Evolutionary conservation across 2,113 vertebrate species (phyloP), one percentile per base, ranked within the genome.

Genomic region (Etia nguti): DNA sequence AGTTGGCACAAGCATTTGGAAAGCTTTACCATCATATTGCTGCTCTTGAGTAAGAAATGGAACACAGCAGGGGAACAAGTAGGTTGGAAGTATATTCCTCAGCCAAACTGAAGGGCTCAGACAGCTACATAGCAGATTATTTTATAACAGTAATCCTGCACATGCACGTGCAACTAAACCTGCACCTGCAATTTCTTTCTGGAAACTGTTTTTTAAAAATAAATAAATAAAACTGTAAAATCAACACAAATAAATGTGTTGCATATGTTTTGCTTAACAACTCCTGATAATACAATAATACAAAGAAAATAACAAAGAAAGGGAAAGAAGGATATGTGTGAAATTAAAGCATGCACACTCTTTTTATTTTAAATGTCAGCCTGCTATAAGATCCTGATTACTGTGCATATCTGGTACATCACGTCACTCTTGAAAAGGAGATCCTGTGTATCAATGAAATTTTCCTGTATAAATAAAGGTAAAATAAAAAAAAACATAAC

Each of bases 21-120:
- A 88, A 31, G 75, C 85, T 91, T 89, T 79, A 79, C 73, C 86
- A 81, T 85, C n/a, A 85, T 90, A 86, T 86, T 84, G 80, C 82
- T 89, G 80, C 80, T 87, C 88, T 91, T 83, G n/a, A 89, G 84
- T 83, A 86, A 86, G 84, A 84, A 88, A 91, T 83, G 70, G 57
- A 86, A 86, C 57, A 70, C 89, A 85, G 89, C 87, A 75, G 80
- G 90, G 55, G 73, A 82, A 89, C 83, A 91, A 84, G 87, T 89
- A 86, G 79, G 84, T 57, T 79, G 84, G 50, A 87, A 88, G 60
- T 73, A 70, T 34, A 54, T 86, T 87, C 15, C 83, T 87, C 34
- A 82, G 84, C 80, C 77, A 85, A 91, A 85, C 36, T 16, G 83
- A 84, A 83, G 54, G 56, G 24, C 24, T 70, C 24, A 57, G 70